Conservation (phyloP, 2,113 vertebrate species). For the Chaetodon auriga region DNA sequence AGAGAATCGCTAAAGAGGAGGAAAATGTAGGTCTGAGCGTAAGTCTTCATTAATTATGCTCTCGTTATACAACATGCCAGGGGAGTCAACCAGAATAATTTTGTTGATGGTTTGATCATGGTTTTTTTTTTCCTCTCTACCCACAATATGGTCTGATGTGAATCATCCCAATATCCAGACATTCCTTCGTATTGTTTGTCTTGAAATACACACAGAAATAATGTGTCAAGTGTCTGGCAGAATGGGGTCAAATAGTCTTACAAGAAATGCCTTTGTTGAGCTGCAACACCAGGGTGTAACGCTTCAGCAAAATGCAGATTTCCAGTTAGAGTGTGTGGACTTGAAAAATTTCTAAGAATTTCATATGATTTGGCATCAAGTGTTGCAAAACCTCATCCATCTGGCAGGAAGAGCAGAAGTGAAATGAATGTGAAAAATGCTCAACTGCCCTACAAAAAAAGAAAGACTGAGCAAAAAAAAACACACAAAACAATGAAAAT, state of each 20-base stretch:
- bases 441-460: neutral
- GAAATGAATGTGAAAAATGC: neutral
- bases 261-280: slow-evolving; percentile 24
- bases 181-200: slow-evolving; percentile 1
- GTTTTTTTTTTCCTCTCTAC: slow-evolving; percentile 1
- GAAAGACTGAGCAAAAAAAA: neutral
- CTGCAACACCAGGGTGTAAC: slow-evolving; percentile 8
- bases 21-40: slow-evolving; percentile 54
- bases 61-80: slow-evolving; percentile 47
- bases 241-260: slow-evolving; percentile 31
- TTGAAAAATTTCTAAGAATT: neutral
- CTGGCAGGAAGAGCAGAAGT: slow-evolving; percentile 19
- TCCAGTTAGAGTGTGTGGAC: neutral
- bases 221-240: slow-evolving; percentile 24
- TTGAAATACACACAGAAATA: slow-evolving; percentile 4
- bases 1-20: slow-evolving; percentile 25
- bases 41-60: slow-evolving; percentile 61
- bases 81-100: slow-evolving; percentile 38
- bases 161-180: neutral
- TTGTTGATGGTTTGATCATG: slow-evolving; percentile 18
- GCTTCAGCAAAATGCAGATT: slow-evolving; percentile 5
- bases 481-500: neutral
- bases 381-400: slow-evolving; percentile 10
- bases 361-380: slow-evolving; percentile 20
- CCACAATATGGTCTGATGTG: neutral